Conservation (phyloP, 2,888 invertebrate genomes). For the Melieria picta region DNA sequence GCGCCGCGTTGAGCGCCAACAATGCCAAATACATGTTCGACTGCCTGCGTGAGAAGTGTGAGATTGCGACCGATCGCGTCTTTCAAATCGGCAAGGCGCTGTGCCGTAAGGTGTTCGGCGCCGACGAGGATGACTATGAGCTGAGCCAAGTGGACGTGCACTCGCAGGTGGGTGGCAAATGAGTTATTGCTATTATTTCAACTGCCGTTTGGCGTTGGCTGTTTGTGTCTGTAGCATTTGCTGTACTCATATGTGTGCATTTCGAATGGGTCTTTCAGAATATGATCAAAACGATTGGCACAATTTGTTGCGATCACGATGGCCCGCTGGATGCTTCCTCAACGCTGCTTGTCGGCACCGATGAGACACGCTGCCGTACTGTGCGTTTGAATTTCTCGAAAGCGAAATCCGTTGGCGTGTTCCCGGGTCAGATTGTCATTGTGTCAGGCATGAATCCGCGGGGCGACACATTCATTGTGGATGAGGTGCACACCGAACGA, state of each 20-base stretch:
- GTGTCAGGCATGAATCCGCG: slow-evolving; percentile 78
- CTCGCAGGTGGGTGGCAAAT: slow-evolving; percentile 49
- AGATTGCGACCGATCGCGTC: slow-evolving; percentile 59
- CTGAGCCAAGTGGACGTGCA: slow-evolving; percentile 59
- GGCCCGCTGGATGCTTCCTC: slow-evolving; percentile 77
- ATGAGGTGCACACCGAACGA: slow-evolving; percentile 73
- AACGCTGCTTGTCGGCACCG: slow-evolving; percentile 75
- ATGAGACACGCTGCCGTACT: slow-evolving; percentile 69
- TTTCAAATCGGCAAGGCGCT: slow-evolving; percentile 59
- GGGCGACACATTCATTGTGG: slow-evolving; percentile 75
- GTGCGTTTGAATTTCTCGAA: slow-evolving; percentile 67
- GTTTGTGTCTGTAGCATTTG: slow-evolving; percentile 1
- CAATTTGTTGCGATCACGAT: slow-evolving; percentile 79
- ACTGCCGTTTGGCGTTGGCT: background rate
- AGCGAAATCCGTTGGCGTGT: slow-evolving; percentile 64
- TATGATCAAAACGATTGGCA: slow-evolving; percentile 70
- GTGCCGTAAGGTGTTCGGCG: slow-evolving; percentile 58
- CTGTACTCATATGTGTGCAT: background rate
- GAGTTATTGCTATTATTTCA: background rate
- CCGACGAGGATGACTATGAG: slow-evolving; percentile 55
- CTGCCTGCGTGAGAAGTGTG: slow-evolving; percentile 56
- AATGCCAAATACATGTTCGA: slow-evolving; percentile 67
- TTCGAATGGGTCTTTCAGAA: slow-evolving; percentile 41
- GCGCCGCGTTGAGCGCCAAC: slow-evolving; percentile 58
- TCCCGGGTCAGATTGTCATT: slow-evolving; percentile 70